phyloP scores from a whole-genome alignment of 2,797 vertebrate genomes.

The Trichosurus vulpecula region DNA sequence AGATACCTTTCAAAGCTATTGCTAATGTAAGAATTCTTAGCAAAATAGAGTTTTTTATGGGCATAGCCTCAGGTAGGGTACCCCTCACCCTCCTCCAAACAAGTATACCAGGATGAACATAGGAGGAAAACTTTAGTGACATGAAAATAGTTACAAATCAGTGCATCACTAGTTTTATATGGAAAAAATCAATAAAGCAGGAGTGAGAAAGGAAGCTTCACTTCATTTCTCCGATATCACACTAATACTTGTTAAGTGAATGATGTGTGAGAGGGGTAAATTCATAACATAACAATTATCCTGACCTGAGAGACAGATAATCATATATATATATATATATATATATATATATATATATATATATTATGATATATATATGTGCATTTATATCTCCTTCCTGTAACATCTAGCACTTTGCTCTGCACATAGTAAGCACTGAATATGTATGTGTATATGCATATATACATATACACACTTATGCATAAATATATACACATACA shows the following conservation, averaged over 20 bases:
- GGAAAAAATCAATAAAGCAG: neutral
- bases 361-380: no score
- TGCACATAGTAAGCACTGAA: no score
- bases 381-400: no score
- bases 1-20: neutral
- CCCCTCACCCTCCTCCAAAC: neutral
- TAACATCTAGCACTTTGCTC: no score
- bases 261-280: neutral
- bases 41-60: neutral
- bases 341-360: no score
- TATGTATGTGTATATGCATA: no score
- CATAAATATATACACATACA: no score
- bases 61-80: neutral
- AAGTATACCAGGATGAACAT: neutral
- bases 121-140: neutral
- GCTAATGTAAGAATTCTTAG: neutral
- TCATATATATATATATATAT: no score
- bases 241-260: neutral
- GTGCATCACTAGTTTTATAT: neutral
- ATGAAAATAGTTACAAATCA: neutral
- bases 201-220: neutral
- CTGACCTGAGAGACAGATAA: neutral
- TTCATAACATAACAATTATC: neutral
- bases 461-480: no score
- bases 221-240: neutral